These are phyloP conservation scores for Danionella cerebrum DNA, from an alignment of 2,113 vertebrate genomes.

Conservation along the genomic window DNA sequence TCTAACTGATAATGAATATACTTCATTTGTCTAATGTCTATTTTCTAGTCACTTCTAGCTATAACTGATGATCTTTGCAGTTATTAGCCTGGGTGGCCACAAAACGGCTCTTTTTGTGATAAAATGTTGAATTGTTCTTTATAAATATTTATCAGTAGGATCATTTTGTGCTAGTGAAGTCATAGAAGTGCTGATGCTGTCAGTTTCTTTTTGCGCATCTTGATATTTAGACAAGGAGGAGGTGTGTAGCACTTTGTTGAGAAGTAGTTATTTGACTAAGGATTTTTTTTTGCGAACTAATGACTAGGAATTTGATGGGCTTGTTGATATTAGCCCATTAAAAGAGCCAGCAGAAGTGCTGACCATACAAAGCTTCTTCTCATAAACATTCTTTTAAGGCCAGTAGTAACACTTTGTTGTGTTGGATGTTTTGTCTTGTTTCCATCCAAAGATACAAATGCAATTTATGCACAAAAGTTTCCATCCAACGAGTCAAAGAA, in stretches of 20 bases:
- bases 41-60: too few relatives aligned
- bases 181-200: conserved; percentile 40
- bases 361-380: not conserved
- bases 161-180: conserved; percentile 46
- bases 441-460: too few relatives aligned
- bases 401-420: not conserved
- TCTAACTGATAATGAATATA: too few relatives aligned
- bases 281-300: conserved; percentile 13
- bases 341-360: not conserved
- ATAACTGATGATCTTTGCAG: too few relatives aligned
- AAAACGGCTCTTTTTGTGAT: conserved; percentile 44
- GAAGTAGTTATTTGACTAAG: conserved; percentile 22
- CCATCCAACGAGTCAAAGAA: too few relatives aligned
- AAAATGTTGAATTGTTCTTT: conserved; percentile 39
- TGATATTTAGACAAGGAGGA: conserved; percentile 12
- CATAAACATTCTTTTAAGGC: conserved; percentile 5
- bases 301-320: conserved; percentile 1
- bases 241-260: not conserved
- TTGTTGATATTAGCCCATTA: not conserved
- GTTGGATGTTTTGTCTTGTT: conserved; percentile 24
- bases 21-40: too few relatives aligned
- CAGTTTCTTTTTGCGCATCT: not conserved
- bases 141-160: conserved; percentile 53
- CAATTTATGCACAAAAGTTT: too few relatives aligned
- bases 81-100: conserved; percentile 30